These are phyloP conservation scores for Stegodyphus mimosarum DNA, from an alignment of 1,140 invertebrate genomes.

Conservation along the genomic window DNA sequence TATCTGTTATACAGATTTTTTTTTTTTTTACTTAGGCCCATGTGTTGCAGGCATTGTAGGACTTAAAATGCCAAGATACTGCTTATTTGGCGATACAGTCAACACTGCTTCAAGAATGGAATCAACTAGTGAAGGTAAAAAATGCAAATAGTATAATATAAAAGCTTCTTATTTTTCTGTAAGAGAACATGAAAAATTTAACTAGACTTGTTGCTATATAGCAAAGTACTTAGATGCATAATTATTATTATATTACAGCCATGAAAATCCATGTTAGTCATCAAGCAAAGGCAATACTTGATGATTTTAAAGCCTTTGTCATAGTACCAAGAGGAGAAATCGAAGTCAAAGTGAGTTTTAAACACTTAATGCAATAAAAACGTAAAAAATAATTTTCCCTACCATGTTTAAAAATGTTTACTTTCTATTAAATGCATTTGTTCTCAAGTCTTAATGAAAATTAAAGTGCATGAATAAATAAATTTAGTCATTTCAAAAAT, in stretches of 20 bases:
- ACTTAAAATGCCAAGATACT: slow-evolving; percentile 93
- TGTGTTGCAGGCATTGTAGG: slow-evolving; percentile 95
- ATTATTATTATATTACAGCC: slow-evolving; percentile 21
- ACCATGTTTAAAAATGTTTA: neutral
- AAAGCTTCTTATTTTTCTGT: neutral
- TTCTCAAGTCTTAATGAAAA: neutral
- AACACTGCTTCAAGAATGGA: slow-evolving; percentile 64
- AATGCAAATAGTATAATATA: neutral
- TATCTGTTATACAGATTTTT: too few relatives aligned
- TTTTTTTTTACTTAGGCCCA: slow-evolving; percentile 73
- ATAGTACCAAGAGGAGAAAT: slow-evolving; percentile 86
- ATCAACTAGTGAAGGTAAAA: slow-evolving; percentile 75
- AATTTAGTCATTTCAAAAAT: neutral
- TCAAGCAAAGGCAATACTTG: slow-evolving; percentile 66
- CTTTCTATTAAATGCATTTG: neutral
- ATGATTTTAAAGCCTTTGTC: slow-evolving; percentile 87
- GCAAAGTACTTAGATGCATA: too few relatives aligned
- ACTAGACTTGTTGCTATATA: neutral
- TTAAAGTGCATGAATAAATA: neutral
- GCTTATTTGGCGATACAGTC: slow-evolving; percentile 87
- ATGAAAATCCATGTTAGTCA: slow-evolving; percentile 62
- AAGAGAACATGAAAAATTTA: neutral
- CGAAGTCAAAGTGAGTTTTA: slow-evolving; percentile 55
- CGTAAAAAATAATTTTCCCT: neutral
- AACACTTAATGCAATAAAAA: neutral